Base-by-base conservation (phyloP, 2,113 vertebrate genomes). In the Salvelinus alpinus region DNA sequence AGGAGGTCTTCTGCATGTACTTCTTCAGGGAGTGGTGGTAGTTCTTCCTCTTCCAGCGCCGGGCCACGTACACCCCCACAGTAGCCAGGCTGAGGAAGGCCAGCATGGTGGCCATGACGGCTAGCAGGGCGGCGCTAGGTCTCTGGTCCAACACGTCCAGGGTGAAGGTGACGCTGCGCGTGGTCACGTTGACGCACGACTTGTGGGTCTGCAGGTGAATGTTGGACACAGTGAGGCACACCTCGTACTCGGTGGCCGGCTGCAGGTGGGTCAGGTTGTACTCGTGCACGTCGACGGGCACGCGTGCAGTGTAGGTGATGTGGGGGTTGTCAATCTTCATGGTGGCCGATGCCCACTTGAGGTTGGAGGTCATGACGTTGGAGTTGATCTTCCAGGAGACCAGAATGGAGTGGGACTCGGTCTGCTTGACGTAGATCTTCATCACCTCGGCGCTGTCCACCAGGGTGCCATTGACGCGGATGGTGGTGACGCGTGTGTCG, bases 251-350 rank as follows among this genome's bases (percentile, higher is more conserved):
- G 0, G 98, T 99, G 1, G 96, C 94, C 0, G 98, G 98, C 6
- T 99, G 97, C 27, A 99, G 92, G 74, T 99, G 97, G 0, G 97
- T 99, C 67, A 99, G 92, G 86, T 99, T 99, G 82, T 99, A 99
- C 64, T 99, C 98, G 0, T 99, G 97, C 0, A 99, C 97, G 0
- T 99, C 97, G 0, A 98, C 96, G 0, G 98, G 98, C 7, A 99
- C 98, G 20, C 96, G 92, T 14, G 98, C 97, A 0, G 97, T 99
- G 71, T 99, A 99, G 0, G 98, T 99, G 64, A 99, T 97, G 84
- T 98, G 97, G 0, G 98, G 96, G 87, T 98, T 99, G 89, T 99
- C 97, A 0, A 99, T 97, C 88, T 97, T 98, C 96, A 99, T 97
- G 24, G 24, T 24, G 24, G 24, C 24, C 24, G 24, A 24, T 24